phyloP scores from a whole-genome alignment of 2,888 invertebrate species.

The Dascillus cervinus region DNA sequence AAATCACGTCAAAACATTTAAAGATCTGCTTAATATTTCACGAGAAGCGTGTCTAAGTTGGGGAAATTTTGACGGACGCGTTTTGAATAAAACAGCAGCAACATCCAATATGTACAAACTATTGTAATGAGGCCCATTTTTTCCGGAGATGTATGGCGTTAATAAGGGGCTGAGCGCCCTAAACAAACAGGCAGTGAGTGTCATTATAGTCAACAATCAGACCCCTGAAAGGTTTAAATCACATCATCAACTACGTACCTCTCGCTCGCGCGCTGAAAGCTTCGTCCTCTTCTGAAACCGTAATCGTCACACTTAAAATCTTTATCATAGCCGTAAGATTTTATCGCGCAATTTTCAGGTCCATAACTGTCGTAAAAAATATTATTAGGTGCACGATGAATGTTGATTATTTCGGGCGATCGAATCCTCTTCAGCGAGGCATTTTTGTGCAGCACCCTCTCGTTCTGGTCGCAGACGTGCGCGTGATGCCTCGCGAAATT shows the following conservation, averaged over 20 bases:
- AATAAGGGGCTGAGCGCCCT: no score
- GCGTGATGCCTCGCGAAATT: constrained; percentile 11
- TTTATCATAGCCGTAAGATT: constrained; percentile 30
- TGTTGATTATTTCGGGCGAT: constrained; percentile 39
- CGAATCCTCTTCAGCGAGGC: constrained; percentile 28
- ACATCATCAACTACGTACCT: constrained; percentile 22
- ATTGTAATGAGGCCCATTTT: no score
- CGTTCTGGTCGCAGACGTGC: constrained; percentile 40
- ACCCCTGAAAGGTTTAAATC: constrained; percentile 9
- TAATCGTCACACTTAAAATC: constrained; percentile 36
- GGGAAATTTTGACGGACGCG: no score
- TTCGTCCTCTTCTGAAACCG: constrained; percentile 33
- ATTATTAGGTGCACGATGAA: constrained; percentile 34
- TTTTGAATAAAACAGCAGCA: no score
- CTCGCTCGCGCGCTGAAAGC: constrained; percentile 25
- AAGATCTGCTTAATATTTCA: no score
- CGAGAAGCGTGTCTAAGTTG: no score
- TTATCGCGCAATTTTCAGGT: constrained; percentile 30
- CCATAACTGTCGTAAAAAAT: constrained; percentile 31
- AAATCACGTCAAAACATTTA: no score
- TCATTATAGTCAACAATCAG: constrained; percentile 10
- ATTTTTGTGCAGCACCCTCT: constrained; percentile 28
- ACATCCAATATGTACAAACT: no score
- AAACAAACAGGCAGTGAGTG: no score
- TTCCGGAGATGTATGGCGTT: no score